Evolutionary conservation across 2,888 invertebrate species (phyloP).

Genomic region (Sesamia inferens): DNA sequence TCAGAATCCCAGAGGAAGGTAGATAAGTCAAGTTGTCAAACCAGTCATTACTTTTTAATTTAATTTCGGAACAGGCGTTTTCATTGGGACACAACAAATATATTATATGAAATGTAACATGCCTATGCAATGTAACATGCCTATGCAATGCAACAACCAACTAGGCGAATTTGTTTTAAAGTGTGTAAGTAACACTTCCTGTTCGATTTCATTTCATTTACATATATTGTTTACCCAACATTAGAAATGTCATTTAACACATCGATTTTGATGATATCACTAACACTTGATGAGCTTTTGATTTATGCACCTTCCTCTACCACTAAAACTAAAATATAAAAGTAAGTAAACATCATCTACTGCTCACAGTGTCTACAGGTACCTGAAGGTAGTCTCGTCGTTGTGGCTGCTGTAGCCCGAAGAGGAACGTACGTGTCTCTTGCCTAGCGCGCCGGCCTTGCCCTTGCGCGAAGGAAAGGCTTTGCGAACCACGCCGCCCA

Average conservation of each 20-base stretch:
- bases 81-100: neutral
- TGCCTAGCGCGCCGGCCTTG: slow-evolving; percentile 91
- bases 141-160: neutral
- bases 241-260: neutral
- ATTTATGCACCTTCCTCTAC: slow-evolving; percentile 10
- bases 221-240: neutral
- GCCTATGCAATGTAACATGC: neutral
- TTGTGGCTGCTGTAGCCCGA: slow-evolving; percentile 96
- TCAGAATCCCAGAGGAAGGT: slow-evolving; percentile 15
- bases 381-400: slow-evolving; percentile 96
- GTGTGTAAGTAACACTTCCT: neutral
- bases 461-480: slow-evolving; percentile 92
- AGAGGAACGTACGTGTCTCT: slow-evolving; percentile 94
- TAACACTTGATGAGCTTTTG: neutral
- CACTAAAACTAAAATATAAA: slow-evolving; percentile 38
- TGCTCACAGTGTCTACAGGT: slow-evolving; percentile 65
- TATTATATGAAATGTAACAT: neutral
- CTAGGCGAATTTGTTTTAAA: neutral
- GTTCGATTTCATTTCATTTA: neutral
- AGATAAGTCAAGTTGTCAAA: neutral
- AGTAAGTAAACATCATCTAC: slow-evolving; percentile 58
- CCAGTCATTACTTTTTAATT: neutral
- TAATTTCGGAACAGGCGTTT: neutral
- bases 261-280: neutral
- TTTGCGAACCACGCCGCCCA: slow-evolving; percentile 92